Evolutionary conservation across 1,140 invertebrate genomes (phyloP).

Genomic region (Drosophila mojavensis): DNA sequence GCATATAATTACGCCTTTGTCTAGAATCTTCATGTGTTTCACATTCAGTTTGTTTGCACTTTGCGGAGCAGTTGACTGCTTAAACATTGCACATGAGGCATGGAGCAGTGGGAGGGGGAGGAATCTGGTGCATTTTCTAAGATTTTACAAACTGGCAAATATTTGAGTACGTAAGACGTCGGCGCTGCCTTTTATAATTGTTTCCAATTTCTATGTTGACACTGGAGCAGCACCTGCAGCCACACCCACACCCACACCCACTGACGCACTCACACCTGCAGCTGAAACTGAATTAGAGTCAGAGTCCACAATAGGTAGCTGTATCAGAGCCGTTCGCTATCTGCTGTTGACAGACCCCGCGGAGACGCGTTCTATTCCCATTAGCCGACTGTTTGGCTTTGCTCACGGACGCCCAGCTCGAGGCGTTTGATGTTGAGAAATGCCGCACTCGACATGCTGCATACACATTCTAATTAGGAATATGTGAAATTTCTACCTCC

Average conservation of each 20-base stretch:
- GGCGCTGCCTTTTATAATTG: constrained; percentile 69
- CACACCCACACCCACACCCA: not conserved
- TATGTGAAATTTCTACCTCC: constrained; percentile 22
- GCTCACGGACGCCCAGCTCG: not conserved
- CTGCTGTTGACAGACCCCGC: constrained; percentile 66
- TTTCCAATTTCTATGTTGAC: constrained; percentile 77
- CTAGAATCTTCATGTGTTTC: constrained; percentile 26
- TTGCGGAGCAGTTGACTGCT: constrained; percentile 20
- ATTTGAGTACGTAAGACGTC: constrained; percentile 53
- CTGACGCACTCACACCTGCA: not conserved
- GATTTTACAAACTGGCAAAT: constrained; percentile 69
- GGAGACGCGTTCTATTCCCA: constrained; percentile 49
- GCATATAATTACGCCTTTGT: constrained; percentile 12
- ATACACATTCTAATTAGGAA: constrained; percentile 45
- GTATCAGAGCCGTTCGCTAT: constrained; percentile 46
- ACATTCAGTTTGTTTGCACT: constrained; percentile 35
- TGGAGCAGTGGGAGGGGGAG: not conserved
- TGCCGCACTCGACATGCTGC: constrained; percentile 31
- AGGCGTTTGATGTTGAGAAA: constrained; percentile 40
- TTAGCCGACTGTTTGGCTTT: constrained; percentile 58
- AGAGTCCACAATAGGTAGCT: not conserved
- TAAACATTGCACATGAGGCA: constrained; percentile 26
- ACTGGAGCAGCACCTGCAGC: constrained; percentile 18
- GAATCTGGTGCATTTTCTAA: constrained; percentile 40
- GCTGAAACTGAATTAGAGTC: no score